Percentiles rank a stretch among this genome's conserved stretches.
Conservation (phyloP, 2,888 invertebrate genomes). For the Ptycholaimellus sp. region DNA sequence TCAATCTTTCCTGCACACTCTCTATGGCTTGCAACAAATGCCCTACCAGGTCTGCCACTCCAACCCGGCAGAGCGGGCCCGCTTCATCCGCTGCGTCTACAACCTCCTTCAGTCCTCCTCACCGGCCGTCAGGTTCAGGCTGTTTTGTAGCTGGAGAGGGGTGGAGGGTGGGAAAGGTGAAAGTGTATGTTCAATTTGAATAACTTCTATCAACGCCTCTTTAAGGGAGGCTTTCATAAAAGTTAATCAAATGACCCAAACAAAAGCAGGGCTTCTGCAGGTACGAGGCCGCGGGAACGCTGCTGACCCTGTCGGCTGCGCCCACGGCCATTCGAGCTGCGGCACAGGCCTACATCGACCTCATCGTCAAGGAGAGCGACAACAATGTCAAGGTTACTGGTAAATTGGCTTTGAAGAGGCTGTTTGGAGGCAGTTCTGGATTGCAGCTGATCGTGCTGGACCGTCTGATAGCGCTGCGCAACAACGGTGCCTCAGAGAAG, state of each 20-base stretch:
- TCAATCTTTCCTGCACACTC: neutral
- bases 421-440: neutral
- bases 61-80: conserved; percentile 74
- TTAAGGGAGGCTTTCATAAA: neutral
- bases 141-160: neutral
- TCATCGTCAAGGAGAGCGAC: conserved; percentile 97
- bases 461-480: conserved; percentile 61
- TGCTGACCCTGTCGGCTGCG: conserved; percentile 83
- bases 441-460: conserved; percentile 62
- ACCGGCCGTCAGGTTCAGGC: conserved; percentile 57
- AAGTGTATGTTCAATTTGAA: neutral
- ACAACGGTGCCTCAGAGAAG: conserved; percentile 19
- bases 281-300: conserved; percentile 85
- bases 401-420: neutral
- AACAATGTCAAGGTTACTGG: conserved; percentile 64
- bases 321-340: conserved; percentile 92
- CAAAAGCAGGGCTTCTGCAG: neutral
- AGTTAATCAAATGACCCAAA: neutral
- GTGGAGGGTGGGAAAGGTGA: neutral
- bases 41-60: conserved; percentile 61
- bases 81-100: conserved; percentile 95
- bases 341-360: conserved; percentile 86
- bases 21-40: neutral
- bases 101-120: conserved; percentile 79
- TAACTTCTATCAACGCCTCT: neutral